A percentile compares a stretch with the other conserved stretches of the same genome.
These are phyloP conservation scores for Falco rusticolus DNA, from an alignment of 2,797 vertebrate species.

Conservation along the genomic window DNA sequence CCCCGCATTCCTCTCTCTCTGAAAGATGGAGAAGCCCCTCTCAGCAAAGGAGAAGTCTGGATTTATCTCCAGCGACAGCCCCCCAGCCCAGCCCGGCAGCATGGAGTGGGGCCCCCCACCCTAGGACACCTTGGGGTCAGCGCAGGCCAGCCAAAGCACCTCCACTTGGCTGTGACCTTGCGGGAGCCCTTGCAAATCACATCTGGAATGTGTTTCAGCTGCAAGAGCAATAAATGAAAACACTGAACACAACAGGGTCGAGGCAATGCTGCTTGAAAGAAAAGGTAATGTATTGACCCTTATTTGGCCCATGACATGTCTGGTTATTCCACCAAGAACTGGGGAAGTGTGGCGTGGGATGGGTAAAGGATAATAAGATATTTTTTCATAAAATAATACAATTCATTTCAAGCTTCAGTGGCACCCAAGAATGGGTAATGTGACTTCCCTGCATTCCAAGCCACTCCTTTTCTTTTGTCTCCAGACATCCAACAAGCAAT, in stretches of 20 bases:
- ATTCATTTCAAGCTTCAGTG: background rate
- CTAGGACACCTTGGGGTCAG: slow-evolving; percentile 63
- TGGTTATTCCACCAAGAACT: slow-evolving; percentile 25
- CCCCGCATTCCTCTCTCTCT: background rate
- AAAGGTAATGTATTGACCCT: slow-evolving; percentile 59
- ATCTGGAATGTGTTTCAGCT: slow-evolving; percentile 77
- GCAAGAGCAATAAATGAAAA: slow-evolving; percentile 71
- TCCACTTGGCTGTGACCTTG: slow-evolving; percentile 71
- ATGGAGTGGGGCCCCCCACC: background rate
- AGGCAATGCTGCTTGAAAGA: background rate
- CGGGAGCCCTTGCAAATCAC: slow-evolving; percentile 58
- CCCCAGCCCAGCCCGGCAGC: background rate
- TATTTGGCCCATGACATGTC: slow-evolving; percentile 22
- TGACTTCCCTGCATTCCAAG: background rate
- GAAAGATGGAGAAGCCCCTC: background rate
- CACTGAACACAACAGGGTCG: slow-evolving; percentile 41
- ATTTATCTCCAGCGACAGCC: slow-evolving; percentile 39
- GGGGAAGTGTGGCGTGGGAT: background rate
- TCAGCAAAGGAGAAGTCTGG: background rate
- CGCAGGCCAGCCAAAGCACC: slow-evolving; percentile 62
- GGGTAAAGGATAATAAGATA: slow-evolving; percentile 4
- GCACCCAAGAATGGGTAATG: slow-evolving; percentile 17
- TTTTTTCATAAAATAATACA: slow-evolving; percentile 23
- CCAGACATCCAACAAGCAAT: background rate
- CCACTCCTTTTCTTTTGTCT: background rate